A percentile compares a stretch with the other conserved stretches of the same genome.
Evolutionary conservation across 2,797 vertebrate species (phyloP).

Genomic region (Xenopus petersii): DNA sequence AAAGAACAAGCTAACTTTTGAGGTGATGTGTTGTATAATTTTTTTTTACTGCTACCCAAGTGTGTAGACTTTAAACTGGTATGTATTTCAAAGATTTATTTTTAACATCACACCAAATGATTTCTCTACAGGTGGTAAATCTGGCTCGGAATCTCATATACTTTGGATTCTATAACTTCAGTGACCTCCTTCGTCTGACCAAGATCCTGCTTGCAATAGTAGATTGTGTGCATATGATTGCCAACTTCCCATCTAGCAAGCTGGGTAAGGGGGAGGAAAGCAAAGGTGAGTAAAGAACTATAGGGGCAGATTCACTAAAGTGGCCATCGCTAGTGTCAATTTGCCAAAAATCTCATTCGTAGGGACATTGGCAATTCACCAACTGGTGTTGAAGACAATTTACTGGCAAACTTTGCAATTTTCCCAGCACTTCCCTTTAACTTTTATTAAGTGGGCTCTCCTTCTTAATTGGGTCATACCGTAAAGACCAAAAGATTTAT

Average conservation of each 20-base stretch:
- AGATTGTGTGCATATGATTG: slow-evolving; percentile 93
- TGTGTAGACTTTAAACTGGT: neutral
- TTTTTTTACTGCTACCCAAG: neutral
- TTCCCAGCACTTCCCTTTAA: no score
- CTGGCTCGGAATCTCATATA: slow-evolving; percentile 97
- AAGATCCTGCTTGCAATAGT: slow-evolving; percentile 95
- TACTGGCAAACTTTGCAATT: no score
- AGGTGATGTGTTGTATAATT: slow-evolving; percentile 68
- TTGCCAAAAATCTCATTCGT: no score
- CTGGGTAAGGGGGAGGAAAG: slow-evolving; percentile 90
- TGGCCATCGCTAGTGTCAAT: no score
- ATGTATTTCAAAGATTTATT: no score
- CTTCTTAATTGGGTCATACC: no score
- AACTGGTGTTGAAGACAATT: no score
- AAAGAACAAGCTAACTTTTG: slow-evolving; percentile 98
- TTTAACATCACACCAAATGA: no score
- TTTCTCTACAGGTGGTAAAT: slow-evolving; percentile 84
- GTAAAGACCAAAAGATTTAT: no score
- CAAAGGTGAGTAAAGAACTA: slow-evolving; percentile 76
- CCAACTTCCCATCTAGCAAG: slow-evolving; percentile 89
- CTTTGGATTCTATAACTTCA: slow-evolving; percentile 99
- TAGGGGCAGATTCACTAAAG: no score
- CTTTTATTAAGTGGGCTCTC: no score
- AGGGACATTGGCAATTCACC: no score
- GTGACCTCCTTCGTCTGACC: slow-evolving; percentile 90